Conservation (phyloP, 2,113 vertebrate species). For the Amphilophus citrinellus region DNA sequence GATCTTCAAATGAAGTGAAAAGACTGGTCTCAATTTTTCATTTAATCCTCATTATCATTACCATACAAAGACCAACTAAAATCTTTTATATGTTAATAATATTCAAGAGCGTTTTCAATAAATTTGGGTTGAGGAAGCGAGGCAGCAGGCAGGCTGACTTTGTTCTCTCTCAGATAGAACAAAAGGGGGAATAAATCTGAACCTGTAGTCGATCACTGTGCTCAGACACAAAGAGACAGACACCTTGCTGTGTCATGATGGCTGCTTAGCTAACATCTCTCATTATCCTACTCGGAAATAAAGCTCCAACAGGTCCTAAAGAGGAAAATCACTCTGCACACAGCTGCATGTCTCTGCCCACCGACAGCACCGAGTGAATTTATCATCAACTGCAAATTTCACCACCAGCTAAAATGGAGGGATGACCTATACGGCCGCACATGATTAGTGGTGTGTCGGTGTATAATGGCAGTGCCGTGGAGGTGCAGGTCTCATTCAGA, state of each 20-base stretch:
- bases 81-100: neutral
- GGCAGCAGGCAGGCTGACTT: conserved; percentile 3
- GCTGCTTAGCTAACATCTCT: conserved; percentile 29
- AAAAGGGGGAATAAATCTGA: conserved; percentile 40
- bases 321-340: neutral
- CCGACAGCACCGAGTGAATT: conserved; percentile 22
- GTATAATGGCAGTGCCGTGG: neutral
- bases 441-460: conserved; percentile 8
- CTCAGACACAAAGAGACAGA: conserved; percentile 28
- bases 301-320: neutral
- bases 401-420: conserved; percentile 19
- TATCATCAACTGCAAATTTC: conserved; percentile 34
- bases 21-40: neutral
- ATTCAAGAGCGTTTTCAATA: neutral
- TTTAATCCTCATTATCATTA: neutral
- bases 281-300: conserved; percentile 9
- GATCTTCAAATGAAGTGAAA: neutral
- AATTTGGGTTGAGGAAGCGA: neutral
- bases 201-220: conserved; percentile 12
- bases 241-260: neutral
- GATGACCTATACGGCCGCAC: conserved; percentile 18
- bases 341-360: conserved; percentile 21
- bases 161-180: conserved; percentile 20
- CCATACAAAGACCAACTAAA: neutral
- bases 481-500: neutral